Percentiles rank a stretch among this genome's conserved stretches.
phyloP scores from a whole-genome alignment of 2,797 vertebrate species.

The Tolypeutes matacus region DNA sequence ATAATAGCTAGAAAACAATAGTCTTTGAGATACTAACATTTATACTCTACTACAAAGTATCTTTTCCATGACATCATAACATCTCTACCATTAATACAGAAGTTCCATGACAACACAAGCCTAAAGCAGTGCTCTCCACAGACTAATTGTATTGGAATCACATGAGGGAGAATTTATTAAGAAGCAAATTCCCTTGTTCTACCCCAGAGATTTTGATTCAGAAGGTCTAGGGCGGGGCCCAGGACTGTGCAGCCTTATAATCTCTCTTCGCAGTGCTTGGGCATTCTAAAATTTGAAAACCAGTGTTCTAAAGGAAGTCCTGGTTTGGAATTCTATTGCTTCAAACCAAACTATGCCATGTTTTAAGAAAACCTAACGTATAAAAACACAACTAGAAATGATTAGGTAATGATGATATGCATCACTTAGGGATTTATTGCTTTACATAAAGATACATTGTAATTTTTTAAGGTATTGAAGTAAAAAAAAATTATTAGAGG shows the following conservation, averaged over 20 bases:
- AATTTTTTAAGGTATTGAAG: background rate
- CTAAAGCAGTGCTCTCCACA: background rate
- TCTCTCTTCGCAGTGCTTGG: background rate
- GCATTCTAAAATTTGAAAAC: constrained; percentile 4
- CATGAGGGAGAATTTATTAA: background rate
- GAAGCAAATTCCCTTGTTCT: background rate
- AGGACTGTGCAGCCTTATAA: background rate
- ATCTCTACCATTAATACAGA: constrained; percentile 28
- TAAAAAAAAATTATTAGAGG: no score
- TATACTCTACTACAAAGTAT: background rate
- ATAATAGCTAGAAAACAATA: background rate
- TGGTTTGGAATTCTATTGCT: constrained; percentile 5
- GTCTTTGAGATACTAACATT: constrained; percentile 11
- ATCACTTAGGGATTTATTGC: background rate
- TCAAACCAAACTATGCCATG: background rate
- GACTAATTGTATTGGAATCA: background rate
- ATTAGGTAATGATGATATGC: background rate
- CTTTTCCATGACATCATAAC: background rate
- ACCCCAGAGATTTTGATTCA: background rate
- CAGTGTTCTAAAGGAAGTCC: background rate
- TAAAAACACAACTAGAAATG: background rate
- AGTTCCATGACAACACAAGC: constrained; percentile 33
- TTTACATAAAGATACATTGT: background rate
- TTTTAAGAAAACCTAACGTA: constrained; percentile 7
- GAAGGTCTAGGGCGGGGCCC: no score